A percentile compares a stretch with the other conserved stretches of the same genome.
Conservation (phyloP, 1,140 invertebrate genomes). For the Drosophila murphyi region DNA sequence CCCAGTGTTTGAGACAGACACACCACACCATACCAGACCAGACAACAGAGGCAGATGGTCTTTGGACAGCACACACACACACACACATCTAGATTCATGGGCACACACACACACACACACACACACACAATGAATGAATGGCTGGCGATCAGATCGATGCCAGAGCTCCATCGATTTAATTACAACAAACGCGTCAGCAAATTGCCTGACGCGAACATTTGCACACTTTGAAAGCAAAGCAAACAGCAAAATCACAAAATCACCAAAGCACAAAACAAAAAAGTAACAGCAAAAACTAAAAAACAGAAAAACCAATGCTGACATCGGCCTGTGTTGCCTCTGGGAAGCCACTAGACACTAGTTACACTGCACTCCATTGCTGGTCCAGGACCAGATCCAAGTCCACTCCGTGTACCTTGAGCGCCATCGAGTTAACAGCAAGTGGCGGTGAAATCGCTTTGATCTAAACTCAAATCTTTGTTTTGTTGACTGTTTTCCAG, state of each 20-base stretch:
- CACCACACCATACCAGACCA: not conserved
- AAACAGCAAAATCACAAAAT: constrained; percentile 50
- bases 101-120: constrained; percentile 56
- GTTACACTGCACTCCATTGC: constrained; percentile 19
- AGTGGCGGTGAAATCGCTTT: constrained; percentile 78
- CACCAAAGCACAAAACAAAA: constrained; percentile 34
- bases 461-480: constrained; percentile 79
- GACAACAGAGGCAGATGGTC: constrained; percentile 17
- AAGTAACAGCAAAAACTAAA: constrained; percentile 36
- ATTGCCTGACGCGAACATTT: constrained; percentile 82
- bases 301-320: constrained; percentile 13
- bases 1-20: constrained; percentile 46
- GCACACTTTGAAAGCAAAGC: constrained; percentile 76
- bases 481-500: constrained; percentile 67
- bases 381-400: constrained; percentile 57
- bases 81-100: constrained; percentile 57
- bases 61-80: constrained; percentile 61
- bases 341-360: constrained; percentile 61
- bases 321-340: constrained; percentile 35
- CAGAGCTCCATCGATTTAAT: constrained; percentile 77
- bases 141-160: constrained; percentile 77
- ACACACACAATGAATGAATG: constrained; percentile 60
- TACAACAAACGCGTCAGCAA: constrained; percentile 83
- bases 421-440: constrained; percentile 81
- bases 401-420: constrained; percentile 75